phyloP scores from a whole-genome alignment of 2,797 vertebrate species.

The Syncerus caffer region DNA sequence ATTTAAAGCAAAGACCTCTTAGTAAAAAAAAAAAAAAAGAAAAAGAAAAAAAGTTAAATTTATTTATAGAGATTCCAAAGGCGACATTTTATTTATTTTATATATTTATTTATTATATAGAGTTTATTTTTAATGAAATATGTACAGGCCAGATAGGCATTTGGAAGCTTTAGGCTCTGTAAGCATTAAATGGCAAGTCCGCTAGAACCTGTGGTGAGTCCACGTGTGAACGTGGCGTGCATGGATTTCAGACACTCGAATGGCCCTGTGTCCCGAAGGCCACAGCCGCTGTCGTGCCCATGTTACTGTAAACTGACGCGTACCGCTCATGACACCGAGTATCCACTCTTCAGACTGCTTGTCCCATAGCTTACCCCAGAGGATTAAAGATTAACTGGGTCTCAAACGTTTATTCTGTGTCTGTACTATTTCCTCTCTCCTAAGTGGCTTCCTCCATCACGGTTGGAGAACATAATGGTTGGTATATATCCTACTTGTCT shows the following conservation, averaged over 20 bases:
- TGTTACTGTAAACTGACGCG: constrained; percentile 87
- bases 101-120: constrained; percentile 99
- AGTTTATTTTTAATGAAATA: constrained; percentile 99
- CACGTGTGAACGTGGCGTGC: constrained; percentile 80
- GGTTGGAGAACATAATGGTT: constrained; percentile 80
- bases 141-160: constrained; percentile 92
- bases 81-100: constrained; percentile 99
- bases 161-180: constrained; percentile 90
- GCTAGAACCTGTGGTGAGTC: constrained; percentile 88
- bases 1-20: constrained; percentile 89
- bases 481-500: constrained; percentile 81
- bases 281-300: constrained; percentile 88
- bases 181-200: constrained; percentile 86
- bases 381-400: constrained; percentile 88
- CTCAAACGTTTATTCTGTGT: constrained; percentile 85
- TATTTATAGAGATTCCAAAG: constrained; percentile 97
- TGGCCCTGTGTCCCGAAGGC: constrained; percentile 85
- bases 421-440: constrained; percentile 85
- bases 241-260: constrained; percentile 83
- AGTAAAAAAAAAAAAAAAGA: constrained; percentile 75
- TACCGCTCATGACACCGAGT: constrained; percentile 85
- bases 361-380: constrained; percentile 86
- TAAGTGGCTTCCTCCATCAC: constrained; percentile 76
- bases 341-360: constrained; percentile 86
- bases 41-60: constrained; percentile 85